Conservation (phyloP, 2,888 invertebrate genomes). For the Yponomeuta evonymella region DNA sequence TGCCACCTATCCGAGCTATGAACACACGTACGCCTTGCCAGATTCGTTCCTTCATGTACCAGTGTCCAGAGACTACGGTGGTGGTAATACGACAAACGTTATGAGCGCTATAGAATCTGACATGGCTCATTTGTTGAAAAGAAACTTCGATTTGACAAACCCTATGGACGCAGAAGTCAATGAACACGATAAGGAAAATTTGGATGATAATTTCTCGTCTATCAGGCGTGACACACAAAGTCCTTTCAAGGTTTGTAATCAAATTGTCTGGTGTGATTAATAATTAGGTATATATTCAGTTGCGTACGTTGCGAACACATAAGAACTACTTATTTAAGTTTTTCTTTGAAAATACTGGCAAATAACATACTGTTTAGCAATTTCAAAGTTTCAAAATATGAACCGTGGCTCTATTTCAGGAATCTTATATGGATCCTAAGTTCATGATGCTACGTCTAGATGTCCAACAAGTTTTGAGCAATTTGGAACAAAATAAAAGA, state of each 20-base stretch:
- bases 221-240: not conserved
- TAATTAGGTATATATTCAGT: not conserved
- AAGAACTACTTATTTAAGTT: too few relatives aligned
- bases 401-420: slow-evolving; percentile 38
- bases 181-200: slow-evolving; percentile 9
- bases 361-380: too few relatives aligned
- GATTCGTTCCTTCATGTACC: slow-evolving; percentile 43
- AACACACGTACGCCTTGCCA: slow-evolving; percentile 37
- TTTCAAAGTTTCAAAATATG: too few relatives aligned
- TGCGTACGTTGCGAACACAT: not conserved
- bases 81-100: slow-evolving; percentile 40
- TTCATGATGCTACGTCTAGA: slow-evolving; percentile 68
- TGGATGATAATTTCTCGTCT: not conserved
- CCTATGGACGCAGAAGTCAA: slow-evolving; percentile 18
- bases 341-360: too few relatives aligned
- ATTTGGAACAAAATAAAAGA: slow-evolving; percentile 49
- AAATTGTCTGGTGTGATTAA: not conserved
- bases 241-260: slow-evolving; percentile 36
- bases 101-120: slow-evolving; percentile 57
- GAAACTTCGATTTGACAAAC: slow-evolving; percentile 43
- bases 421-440: slow-evolving; percentile 62
- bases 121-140: slow-evolving; percentile 55
- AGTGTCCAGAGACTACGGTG: slow-evolving; percentile 48
- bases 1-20: slow-evolving; percentile 33
- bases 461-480: slow-evolving; percentile 62